A percentile compares a stretch with the other conserved stretches of the same genome.
These are phyloP conservation scores for Porites lobata DNA, from an alignment of 92 coral and sea anemone genomes.

Conservation along the genomic window DNA sequence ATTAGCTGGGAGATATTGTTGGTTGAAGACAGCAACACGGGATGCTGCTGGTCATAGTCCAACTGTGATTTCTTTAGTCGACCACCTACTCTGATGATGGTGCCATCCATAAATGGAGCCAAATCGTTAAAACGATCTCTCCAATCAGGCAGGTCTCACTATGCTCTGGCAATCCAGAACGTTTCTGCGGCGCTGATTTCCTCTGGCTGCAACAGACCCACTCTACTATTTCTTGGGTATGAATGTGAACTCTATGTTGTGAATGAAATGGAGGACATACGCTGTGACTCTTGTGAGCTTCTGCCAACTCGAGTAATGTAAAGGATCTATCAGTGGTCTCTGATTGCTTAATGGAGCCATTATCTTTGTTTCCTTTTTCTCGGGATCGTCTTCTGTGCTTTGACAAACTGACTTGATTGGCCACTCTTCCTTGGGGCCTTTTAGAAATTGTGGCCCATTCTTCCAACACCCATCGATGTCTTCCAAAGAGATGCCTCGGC, in stretches of 20 bases:
- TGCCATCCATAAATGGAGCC: constrained; percentile 51
- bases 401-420: constrained; percentile 5
- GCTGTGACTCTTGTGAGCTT: constrained; percentile 45
- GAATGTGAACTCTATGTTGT: constrained; percentile 6
- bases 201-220: constrained; percentile 26
- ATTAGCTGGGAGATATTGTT: constrained; percentile 51
- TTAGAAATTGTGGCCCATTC: constrained; percentile 47
- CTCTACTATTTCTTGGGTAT: background rate
- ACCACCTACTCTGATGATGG: constrained; percentile 67
- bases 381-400: constrained; percentile 22
- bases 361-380: constrained; percentile 34
- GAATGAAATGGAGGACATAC: constrained; percentile 17
- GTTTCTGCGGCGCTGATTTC: constrained; percentile 32
- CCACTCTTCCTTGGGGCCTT: constrained; percentile 45
- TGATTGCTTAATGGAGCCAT: constrained; percentile 4
- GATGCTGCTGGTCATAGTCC: constrained; percentile 47
- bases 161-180: constrained; percentile 42
- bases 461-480: constrained; percentile 17
- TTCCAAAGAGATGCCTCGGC: constrained; percentile 47
- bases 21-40: constrained; percentile 40
- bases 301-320: constrained; percentile 34
- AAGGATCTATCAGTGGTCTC: constrained; percentile 31
- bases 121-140: constrained; percentile 23
- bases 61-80: constrained; percentile 42
- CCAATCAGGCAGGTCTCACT: constrained; percentile 31